A percentile compares a stretch with the other conserved stretches of the same genome.
phyloP scores from a whole-genome alignment of 2,888 invertebrate species.

The Neria commutata region DNA sequence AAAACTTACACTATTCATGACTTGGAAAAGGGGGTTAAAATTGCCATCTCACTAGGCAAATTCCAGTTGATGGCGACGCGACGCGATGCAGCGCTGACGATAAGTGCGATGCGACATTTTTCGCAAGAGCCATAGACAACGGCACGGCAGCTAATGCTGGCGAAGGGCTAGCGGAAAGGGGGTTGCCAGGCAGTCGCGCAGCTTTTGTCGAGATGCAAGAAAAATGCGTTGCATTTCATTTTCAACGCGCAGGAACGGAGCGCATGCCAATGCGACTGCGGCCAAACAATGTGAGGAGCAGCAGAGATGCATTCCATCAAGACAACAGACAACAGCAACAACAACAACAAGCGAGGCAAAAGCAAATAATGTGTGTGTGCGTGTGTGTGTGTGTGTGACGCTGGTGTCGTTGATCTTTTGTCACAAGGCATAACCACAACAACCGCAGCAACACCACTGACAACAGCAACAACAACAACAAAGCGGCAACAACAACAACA shows the following conservation, averaged over 20 bases:
- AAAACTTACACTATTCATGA: too few relatives aligned
- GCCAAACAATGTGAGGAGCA: slow-evolving; percentile 2
- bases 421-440: neutral
- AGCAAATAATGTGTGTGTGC: slow-evolving; percentile 18
- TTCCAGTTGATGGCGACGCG: too few relatives aligned
- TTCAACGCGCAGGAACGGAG: neutral
- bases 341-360: neutral
- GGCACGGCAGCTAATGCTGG: neutral
- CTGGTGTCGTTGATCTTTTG: slow-evolving; percentile 1
- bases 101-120: too few relatives aligned
- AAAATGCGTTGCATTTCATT: neutral
- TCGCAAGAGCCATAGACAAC: too few relatives aligned
- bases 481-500: neutral
- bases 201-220: neutral
- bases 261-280: neutral
- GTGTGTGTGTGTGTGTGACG: neutral
- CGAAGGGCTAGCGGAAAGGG: neutral
- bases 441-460: neutral
- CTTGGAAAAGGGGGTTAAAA: too few relatives aligned
- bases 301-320: slow-evolving; percentile 3
- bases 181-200: neutral
- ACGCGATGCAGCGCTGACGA: too few relatives aligned
- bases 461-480: slow-evolving; percentile 10
- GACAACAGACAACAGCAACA: slow-evolving; percentile 4
- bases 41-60: too few relatives aligned